A percentile compares a stretch with the other conserved stretches of the same genome.
These are phyloP conservation scores for Heliopora coerulea DNA, from an alignment of 92 coral and sea anemone genomes.

Conservation along the genomic window DNA sequence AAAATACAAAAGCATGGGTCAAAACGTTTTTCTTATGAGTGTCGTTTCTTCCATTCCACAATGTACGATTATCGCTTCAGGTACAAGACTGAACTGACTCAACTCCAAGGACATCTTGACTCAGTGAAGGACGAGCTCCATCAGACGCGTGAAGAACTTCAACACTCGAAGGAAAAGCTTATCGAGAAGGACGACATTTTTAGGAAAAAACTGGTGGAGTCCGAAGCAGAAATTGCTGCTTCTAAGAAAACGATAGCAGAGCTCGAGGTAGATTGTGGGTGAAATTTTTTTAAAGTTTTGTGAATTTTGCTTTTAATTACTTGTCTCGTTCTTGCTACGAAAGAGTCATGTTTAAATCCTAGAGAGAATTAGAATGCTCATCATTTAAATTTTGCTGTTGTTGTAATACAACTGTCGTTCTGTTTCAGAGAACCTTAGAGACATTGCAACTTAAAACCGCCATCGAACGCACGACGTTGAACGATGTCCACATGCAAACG, in stretches of 20 bases:
- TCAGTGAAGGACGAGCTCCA: slow-evolving; percentile 90
- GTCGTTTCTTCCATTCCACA: too few relatives aligned
- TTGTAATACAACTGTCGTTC: too few relatives aligned
- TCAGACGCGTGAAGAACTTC: slow-evolving; percentile 84
- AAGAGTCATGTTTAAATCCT: too few relatives aligned
- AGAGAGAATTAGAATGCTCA: too few relatives aligned
- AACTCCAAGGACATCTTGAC: slow-evolving; percentile 76
- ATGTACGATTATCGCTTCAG: too few relatives aligned
- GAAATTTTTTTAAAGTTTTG: too few relatives aligned
- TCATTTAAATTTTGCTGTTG: too few relatives aligned
- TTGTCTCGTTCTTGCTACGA: too few relatives aligned
- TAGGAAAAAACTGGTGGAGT: slow-evolving; percentile 76
- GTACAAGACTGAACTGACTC: slow-evolving; percentile 82
- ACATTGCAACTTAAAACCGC: slow-evolving; percentile 94
- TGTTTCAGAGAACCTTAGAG: slow-evolving; percentile 80
- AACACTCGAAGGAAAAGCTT: slow-evolving; percentile 82
- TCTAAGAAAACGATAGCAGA: slow-evolving; percentile 75
- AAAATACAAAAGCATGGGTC: too few relatives aligned
- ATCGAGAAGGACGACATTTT: slow-evolving; percentile 80
- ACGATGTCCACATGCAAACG: slow-evolving; percentile 99
- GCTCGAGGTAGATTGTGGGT: slow-evolving; percentile 67
- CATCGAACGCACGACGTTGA: slow-evolving; percentile 85
- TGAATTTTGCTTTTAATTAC: background rate
- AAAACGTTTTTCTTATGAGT: too few relatives aligned
- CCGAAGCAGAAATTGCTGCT: slow-evolving; percentile 79